Evolutionary conservation across 2,797 vertebrate genomes (phyloP).

Genomic region (Peromyscus melanophrys): DNA sequence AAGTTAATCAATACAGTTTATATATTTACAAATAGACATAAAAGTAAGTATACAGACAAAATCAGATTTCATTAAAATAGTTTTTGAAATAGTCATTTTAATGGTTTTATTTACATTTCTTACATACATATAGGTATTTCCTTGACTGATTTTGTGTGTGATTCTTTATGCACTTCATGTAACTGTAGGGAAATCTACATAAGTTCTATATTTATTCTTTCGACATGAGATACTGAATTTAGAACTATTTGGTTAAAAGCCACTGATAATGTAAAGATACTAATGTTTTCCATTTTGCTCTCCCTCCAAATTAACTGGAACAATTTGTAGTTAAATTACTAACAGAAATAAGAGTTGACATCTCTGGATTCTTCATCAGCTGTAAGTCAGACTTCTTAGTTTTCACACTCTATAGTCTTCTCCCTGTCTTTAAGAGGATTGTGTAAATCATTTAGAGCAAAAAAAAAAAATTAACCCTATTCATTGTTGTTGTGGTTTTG

Average conservation of each 20-base stretch:
- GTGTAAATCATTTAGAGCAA: background rate
- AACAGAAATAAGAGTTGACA: background rate
- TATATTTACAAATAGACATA: background rate
- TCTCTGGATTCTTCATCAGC: background rate
- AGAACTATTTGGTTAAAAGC: background rate
- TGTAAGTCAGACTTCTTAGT: background rate
- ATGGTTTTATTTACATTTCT: background rate
- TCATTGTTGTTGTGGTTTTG: conserved; percentile 12
- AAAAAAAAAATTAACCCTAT: background rate
- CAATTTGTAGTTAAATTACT: background rate
- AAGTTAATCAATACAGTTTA: background rate
- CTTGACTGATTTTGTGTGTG: background rate
- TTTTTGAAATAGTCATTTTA: background rate
- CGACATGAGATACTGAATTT: background rate
- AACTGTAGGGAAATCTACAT: background rate
- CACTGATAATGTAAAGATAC: background rate
- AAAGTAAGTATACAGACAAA: background rate
- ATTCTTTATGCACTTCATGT: background rate
- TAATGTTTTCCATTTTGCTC: background rate
- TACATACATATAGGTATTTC: background rate
- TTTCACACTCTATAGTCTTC: background rate
- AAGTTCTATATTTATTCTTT: background rate
- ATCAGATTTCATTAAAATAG: background rate
- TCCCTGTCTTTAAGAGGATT: background rate
- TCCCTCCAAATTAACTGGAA: background rate